Evolutionary conservation across 2,888 invertebrate genomes (phyloP).

Genomic region (Pseudococcus jackbeardsleyi): DNA sequence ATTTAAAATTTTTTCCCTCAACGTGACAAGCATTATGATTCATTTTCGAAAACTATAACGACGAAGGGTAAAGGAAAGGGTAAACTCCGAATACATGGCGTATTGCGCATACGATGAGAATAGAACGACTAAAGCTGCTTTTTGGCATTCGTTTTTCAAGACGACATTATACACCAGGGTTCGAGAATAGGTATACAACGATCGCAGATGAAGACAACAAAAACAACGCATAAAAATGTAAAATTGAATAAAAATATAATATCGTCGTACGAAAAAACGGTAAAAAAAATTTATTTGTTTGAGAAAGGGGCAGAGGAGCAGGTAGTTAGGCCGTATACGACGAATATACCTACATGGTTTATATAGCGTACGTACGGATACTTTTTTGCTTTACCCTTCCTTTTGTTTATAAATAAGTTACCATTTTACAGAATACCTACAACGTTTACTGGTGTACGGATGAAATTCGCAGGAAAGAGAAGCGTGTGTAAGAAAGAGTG

Average conservation of each 20-base stretch:
- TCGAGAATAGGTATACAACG: neutral
- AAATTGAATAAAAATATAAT: conserved; percentile 38
- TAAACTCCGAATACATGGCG: neutral
- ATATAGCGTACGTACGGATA: neutral
- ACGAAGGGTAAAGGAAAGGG: neutral
- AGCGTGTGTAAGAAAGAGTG: neutral
- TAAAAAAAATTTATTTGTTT: neutral
- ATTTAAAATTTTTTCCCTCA: conserved; percentile 14
- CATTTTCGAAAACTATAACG: neutral
- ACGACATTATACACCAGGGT: neutral
- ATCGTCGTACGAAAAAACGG: neutral
- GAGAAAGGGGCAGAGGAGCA: neutral
- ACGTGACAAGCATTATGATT: conserved; percentile 23
- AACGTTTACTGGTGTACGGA: neutral
- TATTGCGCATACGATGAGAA: neutral
- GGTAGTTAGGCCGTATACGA: neutral
- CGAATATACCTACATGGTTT: neutral
- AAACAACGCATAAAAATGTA: conserved; percentile 7
- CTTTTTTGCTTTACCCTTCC: neutral
- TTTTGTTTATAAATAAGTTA: conserved; percentile 21
- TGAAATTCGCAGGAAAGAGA: neutral
- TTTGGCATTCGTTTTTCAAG: neutral
- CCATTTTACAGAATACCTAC: neutral
- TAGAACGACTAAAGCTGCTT: neutral
- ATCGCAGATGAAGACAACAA: neutral